Evolutionary conservation across 2,113 vertebrate species (phyloP).

Genomic region (Ptychochromis oligacanthus): DNA sequence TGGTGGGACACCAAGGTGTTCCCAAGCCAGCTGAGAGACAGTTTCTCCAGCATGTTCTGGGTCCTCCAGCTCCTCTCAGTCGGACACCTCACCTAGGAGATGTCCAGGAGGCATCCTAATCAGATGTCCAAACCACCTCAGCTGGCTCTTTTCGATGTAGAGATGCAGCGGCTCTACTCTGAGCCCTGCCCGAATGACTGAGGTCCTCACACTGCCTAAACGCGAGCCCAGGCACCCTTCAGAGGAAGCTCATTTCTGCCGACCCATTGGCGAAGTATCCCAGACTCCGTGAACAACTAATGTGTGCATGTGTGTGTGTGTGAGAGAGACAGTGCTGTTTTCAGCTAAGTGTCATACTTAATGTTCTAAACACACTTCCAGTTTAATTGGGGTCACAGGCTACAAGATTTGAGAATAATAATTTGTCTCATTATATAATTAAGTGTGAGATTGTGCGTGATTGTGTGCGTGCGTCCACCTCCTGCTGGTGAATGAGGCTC

Average conservation of each 20-base stretch:
- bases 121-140: neutral
- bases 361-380: conserved; percentile 10
- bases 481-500: neutral
- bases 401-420: conserved; percentile 30
- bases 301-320: neutral
- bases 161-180: neutral
- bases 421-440: conserved; percentile 41
- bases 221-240: too few relatives aligned
- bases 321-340: neutral
- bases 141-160: neutral
- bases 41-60: too few relatives aligned
- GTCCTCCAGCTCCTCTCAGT: neutral
- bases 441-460: conserved; percentile 14
- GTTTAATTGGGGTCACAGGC: conserved; percentile 44
- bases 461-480: neutral
- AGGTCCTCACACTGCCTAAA: accelerated
- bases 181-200: neutral
- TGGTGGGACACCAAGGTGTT: too few relatives aligned
- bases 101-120: neutral
- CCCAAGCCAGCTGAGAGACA: too few relatives aligned
- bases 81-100: neutral
- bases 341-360: neutral
- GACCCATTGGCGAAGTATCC: neutral
- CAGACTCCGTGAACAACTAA: neutral
- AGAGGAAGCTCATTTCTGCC: neutral